Evolutionary conservation across 1,140 invertebrate genomes (phyloP), one percentile per base, ranked within the genome.

Genomic region (Drosophila suzukii): DNA sequence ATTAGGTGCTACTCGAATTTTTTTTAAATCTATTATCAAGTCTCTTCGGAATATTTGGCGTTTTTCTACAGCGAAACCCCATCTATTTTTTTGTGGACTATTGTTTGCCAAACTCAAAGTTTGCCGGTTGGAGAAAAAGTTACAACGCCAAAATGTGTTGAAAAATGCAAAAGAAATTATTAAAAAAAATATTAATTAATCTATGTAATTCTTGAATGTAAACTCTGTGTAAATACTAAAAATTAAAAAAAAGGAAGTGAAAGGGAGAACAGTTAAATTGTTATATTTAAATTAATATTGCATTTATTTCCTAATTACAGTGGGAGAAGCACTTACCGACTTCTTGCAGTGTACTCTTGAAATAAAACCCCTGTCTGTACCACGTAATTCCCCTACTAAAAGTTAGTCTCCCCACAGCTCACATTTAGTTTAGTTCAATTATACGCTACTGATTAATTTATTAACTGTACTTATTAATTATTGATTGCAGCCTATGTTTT

Each of bases 231-330:
- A 88, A 46, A 88, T 89, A 88, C 84, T 88, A 88, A 86, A 78
- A 70, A 73, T 50, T 24, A 41, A 65, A 56, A 46, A 39, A 38
- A 58, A 46, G 20, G 32, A 39, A 39, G 47, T 8, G 12, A 4
- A 17, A 24, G 24, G 44, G 27, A 17, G 43, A 51, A 54, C 12
- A 68, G 46, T 77, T 63, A 41, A 49, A 59, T 56, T 36, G 61
- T 80, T 85, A 57, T 66, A 50, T 60, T 68, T 58, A 49, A 66
- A 80, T 76, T 68, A 80, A 85, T 63, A 73, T 54, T 84, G 84
- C 84, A 89, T 89, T 81, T 88, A 89, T 88, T 88, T 88, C 84
- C 73, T 70, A 61, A 84, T 77, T 88, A 88, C 84, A 88, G 68
- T 82, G 77, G 54, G 58, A 88, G 84, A 89, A 89, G 80, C 65